Percentiles rank a stretch among this genome's conserved stretches.
phyloP scores from a whole-genome alignment of 2,113 vertebrate species.

The Oceanodroma tethys region DNA sequence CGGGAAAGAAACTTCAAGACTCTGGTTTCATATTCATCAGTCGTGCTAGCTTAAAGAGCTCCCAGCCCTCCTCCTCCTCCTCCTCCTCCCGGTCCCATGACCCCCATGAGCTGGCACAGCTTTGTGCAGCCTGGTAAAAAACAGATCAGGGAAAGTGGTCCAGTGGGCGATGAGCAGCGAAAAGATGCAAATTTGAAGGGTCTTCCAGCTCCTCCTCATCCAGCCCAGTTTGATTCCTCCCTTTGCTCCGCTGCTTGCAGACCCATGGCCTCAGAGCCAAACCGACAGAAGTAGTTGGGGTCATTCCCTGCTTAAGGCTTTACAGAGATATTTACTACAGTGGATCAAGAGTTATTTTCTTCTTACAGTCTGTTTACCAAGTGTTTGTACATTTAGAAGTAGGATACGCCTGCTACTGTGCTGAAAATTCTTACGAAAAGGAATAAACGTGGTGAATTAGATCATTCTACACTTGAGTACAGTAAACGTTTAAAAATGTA shows the following conservation, averaged over 20 bases:
- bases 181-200: not conserved
- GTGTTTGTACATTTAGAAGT: not conserved
- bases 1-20: not conserved
- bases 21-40: not conserved
- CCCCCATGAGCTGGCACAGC: not conserved
- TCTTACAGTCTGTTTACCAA: not conserved
- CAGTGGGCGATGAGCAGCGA: not conserved
- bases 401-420: not conserved
- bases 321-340: not conserved
- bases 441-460: not conserved
- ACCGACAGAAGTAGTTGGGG: not conserved
- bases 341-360: not conserved
- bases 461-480: not conserved
- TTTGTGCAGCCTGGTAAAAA: not conserved
- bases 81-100: not conserved
- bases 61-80: not conserved
- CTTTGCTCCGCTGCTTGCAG: not conserved
- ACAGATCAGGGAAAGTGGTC: fast-evolving
- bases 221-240: not conserved
- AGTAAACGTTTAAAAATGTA: conserved; percentile 7
- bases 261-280: not conserved
- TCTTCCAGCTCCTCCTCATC: not conserved
- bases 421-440: not conserved
- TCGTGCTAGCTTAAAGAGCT: not conserved
- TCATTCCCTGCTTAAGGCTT: not conserved